phyloP scores from a whole-genome alignment of 2,113 vertebrate species.

The Gymnarchus niloticus region DNA sequence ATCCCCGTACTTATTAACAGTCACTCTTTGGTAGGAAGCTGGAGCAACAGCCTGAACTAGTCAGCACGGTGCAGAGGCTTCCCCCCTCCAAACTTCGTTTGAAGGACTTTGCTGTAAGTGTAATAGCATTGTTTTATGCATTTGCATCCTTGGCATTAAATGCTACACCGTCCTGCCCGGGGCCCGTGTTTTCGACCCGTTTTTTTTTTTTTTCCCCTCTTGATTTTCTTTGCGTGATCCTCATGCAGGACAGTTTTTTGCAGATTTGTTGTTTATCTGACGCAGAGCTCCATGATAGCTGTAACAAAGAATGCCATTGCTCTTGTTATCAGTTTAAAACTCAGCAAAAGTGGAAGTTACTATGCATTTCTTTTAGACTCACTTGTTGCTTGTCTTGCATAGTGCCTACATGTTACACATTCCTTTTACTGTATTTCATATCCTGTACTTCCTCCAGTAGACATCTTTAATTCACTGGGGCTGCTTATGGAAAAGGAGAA shows the following conservation, averaged over 20 bases:
- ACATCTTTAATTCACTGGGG: not conserved
- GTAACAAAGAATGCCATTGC: not conserved
- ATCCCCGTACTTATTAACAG: not conserved
- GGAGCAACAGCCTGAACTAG: not conserved
- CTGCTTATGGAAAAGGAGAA: not conserved
- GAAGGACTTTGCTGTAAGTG: not conserved
- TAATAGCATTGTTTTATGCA: not conserved
- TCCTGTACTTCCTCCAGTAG: not conserved
- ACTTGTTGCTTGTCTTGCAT: no score
- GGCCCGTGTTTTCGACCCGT: no score
- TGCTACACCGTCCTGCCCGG: not conserved
- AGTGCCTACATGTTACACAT: no score
- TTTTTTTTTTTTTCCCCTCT: no score
- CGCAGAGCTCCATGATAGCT: not conserved
- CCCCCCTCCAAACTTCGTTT: not conserved
- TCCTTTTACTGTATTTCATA: no score
- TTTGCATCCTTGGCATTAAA: not conserved
- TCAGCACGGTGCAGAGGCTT: not conserved
- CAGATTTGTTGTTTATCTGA: not conserved
- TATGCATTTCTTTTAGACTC: no score
- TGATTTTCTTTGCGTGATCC: not conserved
- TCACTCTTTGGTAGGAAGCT: not conserved
- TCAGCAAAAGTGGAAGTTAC: no score
- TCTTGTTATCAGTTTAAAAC: no score
- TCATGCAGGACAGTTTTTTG: not conserved